These are phyloP conservation scores for Petrolisthes cinctipes DNA, from an alignment of 2,888 invertebrate genomes.

Conservation along the genomic window DNA sequence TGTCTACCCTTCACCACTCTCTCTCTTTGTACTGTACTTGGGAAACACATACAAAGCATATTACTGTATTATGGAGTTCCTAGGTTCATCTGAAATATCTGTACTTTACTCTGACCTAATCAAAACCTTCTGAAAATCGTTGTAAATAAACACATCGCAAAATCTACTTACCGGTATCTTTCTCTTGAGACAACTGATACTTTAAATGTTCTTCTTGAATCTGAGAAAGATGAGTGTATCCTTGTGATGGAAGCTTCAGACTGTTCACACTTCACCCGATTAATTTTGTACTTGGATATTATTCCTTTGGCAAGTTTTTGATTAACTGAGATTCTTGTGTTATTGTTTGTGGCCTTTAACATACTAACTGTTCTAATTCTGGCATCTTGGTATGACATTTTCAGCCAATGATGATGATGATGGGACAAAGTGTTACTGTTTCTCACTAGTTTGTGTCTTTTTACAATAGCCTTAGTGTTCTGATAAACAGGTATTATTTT, in stretches of 20 bases:
- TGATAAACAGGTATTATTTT: background rate
- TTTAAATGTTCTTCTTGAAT: slow-evolving; percentile 9
- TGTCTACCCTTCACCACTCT: no score
- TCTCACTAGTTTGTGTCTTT: slow-evolving; percentile 41
- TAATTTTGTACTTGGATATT: slow-evolving; percentile 52
- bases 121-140: no score
- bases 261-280: slow-evolving; percentile 46
- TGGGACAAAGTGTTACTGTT: background rate
- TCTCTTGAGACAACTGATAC: background rate
- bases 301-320: slow-evolving; percentile 53
- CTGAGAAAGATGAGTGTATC: background rate
- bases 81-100: no score
- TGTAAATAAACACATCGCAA: no score
- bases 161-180: no score
- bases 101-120: no score
- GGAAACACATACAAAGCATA: no score
- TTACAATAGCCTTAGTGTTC: slow-evolving; percentile 8
- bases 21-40: no score
- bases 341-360: slow-evolving; percentile 31
- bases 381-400: background rate
- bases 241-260: background rate
- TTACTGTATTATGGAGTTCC: no score
- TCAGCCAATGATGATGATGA: background rate
- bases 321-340: slow-evolving; percentile 27
- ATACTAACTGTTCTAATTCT: slow-evolving; percentile 12